Base-by-base conservation (phyloP, 2,888 invertebrate genomes). In the Eupelmus urozonus region DNA sequence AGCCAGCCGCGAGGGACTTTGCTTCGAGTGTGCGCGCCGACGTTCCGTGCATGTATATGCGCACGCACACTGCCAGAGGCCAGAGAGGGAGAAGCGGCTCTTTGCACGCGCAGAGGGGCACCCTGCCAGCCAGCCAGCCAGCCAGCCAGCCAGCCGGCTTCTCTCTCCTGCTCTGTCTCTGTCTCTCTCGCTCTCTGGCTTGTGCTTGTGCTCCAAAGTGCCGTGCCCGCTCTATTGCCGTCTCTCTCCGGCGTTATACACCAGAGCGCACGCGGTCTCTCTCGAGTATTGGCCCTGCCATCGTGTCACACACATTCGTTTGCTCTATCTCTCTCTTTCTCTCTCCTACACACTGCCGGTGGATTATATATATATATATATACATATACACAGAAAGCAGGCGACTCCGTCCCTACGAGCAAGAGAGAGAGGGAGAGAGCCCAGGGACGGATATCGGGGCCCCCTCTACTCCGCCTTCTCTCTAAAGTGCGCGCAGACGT, bases 361-460 rank as follows among this genome's bases (percentile, higher is more conserved):
- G n/a, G n/a, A n/a, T n/a, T n/a, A n/a, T n/a, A n/a, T n/a, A n/a
- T n/a, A n/a, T n/a, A n/a, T n/a, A n/a, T n/a, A n/a, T n/a, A n/a
- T n/a, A n/a, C n/a, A n/a, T n/a, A n/a, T n/a, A n/a, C n/a, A n/a
- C n/a, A n/a, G n/a, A n/a, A n/a, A n/a, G n/a, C n/a, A n/a, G n/a
- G n/a, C n/a, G n/a, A n/a, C n/a, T 29, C 20, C 20, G 59, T 51
- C 60, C 73, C 60, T 51, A 51, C 16, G 13, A 34, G 23, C 16
- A 23, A 55, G 55, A 25, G 27, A 45, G 57, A 45, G 57, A 42
- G 27, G 45, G 51, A 59, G 60, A 70, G 49, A 57, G 51, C 57
- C 70, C 65, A 78, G 78, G 74, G 78, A 78, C 78, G 69, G 78
- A 78, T 78, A 74, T 70, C 78, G 42, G 69, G 74, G 65, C 29